phyloP scores from a whole-genome alignment of 2,113 vertebrate species.

The Myiozetetes cayanensis region DNA sequence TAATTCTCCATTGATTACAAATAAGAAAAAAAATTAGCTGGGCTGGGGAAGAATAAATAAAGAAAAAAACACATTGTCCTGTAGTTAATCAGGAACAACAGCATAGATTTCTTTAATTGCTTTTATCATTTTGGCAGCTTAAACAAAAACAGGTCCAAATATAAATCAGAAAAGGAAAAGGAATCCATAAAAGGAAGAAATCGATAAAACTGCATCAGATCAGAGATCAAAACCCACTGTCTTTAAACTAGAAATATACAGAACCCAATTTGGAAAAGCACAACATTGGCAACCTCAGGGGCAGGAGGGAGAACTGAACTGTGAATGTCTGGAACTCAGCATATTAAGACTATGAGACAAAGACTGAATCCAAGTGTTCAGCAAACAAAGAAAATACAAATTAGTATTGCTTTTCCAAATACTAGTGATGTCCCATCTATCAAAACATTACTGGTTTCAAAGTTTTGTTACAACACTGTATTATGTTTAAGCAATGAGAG shows the following conservation, averaged over 20 bases:
- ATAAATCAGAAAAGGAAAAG: neutral
- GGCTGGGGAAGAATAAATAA: neutral
- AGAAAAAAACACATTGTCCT: neutral
- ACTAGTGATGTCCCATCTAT: neutral
- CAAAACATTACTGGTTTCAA: neutral
- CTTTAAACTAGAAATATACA: neutral
- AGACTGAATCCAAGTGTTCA: neutral
- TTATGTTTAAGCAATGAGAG: neutral
- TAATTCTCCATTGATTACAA: neutral
- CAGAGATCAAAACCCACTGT: neutral
- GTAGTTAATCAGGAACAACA: neutral
- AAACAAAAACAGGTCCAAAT: neutral
- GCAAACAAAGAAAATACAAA: constrained; percentile 4
- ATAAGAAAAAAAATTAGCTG: neutral
- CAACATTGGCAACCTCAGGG: neutral
- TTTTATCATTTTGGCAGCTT: neutral
- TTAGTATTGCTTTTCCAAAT: neutral
- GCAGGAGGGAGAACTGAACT: neutral
- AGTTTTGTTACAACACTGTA: neutral
- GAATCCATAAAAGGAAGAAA: neutral
- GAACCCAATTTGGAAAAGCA: neutral
- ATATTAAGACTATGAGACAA: neutral
- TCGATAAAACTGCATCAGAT: neutral
- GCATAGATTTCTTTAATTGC: neutral
- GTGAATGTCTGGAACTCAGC: neutral